Evolutionary conservation across 2,888 invertebrate genomes (phyloP), one percentile per base, ranked within the genome.

Genomic region (Scelioninae gen. 1): DNA sequence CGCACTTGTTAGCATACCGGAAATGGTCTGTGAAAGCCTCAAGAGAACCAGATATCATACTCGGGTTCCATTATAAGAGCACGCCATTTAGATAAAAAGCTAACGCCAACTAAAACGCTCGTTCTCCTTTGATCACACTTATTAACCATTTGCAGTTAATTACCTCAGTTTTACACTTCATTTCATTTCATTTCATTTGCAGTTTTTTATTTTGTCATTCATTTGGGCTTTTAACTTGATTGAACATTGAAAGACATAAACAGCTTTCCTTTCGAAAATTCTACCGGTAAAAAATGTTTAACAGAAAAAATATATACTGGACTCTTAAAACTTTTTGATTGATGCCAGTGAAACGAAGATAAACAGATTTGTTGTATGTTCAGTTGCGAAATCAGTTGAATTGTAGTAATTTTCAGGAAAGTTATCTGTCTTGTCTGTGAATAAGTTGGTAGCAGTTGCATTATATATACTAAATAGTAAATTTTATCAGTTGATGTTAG

Each of bases 101-200:
- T 63, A 55, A 69, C 47, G 43, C 68, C 29, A 62, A 63, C 68
- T 68, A 38, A 80, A 74, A 80, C 55, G 81, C 94, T 95, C 5
- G 96, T 55, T 55, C 77, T 71, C 65, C 79, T 72, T 72, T 72
- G 63, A 71, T 78, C 71, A 62, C 66, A 56, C 74, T 72, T 66
- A 62, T 58, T 76, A 76, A 58, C 63, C 16, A 63, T 60, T 51
- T 66, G 66, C 66, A 58, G 40, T 15, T 76, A 76, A 76, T 76
- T 51, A 66, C 31, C 11, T 29, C 31, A 8, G 13, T 45, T 49
- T 60, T n/a, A n/a, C n/a, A n/a, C 32, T 15, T 8, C 31, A 31
- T 8, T 56, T 32, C 34, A 15, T 56, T 56, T 56, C 32, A 32
- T n/a, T 15, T n/a, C 38, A 38, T 23, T 38, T 38, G 38, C 38